phyloP scores from a whole-genome alignment of 92 coral and sea anemone species.

The Palythoa caribaeorum region DNA sequence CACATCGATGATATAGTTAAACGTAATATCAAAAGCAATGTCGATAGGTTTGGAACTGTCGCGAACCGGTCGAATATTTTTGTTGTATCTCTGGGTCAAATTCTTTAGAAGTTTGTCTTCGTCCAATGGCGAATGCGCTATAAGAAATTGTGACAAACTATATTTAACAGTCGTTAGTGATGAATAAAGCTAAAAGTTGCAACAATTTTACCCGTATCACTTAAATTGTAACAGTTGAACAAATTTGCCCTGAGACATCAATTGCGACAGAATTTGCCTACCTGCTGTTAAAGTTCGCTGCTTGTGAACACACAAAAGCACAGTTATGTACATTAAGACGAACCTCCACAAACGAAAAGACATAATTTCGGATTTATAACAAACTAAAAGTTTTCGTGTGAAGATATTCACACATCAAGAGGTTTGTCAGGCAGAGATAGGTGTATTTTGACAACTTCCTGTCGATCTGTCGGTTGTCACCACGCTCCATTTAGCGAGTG shows the following conservation, averaged over 20 bases:
- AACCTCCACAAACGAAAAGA: constrained; percentile 18
- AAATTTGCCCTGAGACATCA: neutral
- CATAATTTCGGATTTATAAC: neutral
- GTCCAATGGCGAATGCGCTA: constrained; percentile 31
- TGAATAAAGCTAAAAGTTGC: neutral
- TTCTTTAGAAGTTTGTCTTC: constrained; percentile 54
- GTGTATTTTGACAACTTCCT: constrained; percentile 11
- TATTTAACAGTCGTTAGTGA: neutral
- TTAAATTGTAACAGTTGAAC: neutral
- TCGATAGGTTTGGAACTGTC: constrained; percentile 57
- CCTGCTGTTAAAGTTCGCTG: constrained; percentile 1
- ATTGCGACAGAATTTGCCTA: neutral
- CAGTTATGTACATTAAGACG: neutral
- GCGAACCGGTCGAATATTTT: constrained; percentile 72
- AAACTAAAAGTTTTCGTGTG: neutral
- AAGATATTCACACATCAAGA: neutral
- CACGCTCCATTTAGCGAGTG: neutral
- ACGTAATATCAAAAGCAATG: constrained; percentile 80
- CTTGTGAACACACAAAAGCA: constrained; percentile 4
- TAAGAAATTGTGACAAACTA: neutral
- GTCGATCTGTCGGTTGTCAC: neutral
- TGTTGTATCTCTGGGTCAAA: constrained; percentile 48
- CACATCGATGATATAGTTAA: constrained; percentile 86
- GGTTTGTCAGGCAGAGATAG: no score
- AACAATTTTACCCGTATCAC: neutral